Conservation (phyloP, 2,113 vertebrate species). For the Macaca nemestrina region DNA sequence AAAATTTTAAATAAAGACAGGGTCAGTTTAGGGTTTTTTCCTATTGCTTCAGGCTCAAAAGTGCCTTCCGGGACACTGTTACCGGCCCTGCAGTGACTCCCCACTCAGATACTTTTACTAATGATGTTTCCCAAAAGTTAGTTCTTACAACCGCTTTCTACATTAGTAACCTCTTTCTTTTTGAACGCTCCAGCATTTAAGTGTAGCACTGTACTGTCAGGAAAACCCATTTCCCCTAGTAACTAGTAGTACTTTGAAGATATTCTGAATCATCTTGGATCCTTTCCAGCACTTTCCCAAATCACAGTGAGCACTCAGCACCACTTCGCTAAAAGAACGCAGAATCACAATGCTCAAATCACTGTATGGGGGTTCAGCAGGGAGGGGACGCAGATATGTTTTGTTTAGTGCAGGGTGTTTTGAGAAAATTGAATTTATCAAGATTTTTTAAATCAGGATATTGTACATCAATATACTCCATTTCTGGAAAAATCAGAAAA, state of each 20-base stretch:
- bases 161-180: neutral
- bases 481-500: conserved; percentile 25
- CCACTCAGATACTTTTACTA: neutral
- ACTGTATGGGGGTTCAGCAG: neutral
- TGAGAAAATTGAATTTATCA: neutral
- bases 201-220: neutral
- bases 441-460: neutral
- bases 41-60: neutral
- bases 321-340: neutral
- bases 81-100: neutral
- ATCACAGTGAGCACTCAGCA: neutral
- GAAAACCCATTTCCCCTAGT: conserved; percentile 55
- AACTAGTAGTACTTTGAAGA: conserved; percentile 16
- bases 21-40: neutral
- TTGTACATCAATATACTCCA: neutral
- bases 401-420: neutral
- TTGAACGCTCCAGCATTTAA: neutral
- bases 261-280: conserved; percentile 33
- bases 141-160: neutral
- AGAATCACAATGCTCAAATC: neutral
- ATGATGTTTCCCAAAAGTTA: neutral
- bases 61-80: neutral
- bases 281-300: neutral
- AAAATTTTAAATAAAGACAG: neutral
- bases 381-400: neutral